These are phyloP conservation scores for Temnothorax nylanderi DNA, from an alignment of 1,140 invertebrate species.

Conservation along the genomic window DNA sequence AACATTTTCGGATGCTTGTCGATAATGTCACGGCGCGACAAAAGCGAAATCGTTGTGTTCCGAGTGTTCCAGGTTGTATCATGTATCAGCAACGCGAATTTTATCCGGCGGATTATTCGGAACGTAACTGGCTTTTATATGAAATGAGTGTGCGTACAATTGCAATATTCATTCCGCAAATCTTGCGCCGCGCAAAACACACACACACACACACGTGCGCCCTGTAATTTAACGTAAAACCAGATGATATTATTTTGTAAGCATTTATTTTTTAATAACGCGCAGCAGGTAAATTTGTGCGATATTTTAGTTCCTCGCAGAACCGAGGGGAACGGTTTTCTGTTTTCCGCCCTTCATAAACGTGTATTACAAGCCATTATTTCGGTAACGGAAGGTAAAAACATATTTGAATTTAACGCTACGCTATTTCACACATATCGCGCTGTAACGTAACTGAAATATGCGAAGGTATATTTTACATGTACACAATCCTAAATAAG, in stretches of 20 bases:
- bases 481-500: not conserved
- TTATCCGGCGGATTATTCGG: not conserved
- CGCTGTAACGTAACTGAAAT: not conserved
- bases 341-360: not conserved
- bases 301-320: not conserved
- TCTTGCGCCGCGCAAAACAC: not conserved
- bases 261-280: conserved; percentile 18
- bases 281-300: not conserved
- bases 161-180: conserved; percentile 5
- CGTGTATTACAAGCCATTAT: not conserved
- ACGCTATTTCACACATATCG: not conserved
- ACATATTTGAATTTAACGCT: not conserved
- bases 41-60: conserved; percentile 7
- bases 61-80: conserved; percentile 1
- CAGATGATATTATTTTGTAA: conserved; percentile 24
- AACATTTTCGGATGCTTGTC: not conserved
- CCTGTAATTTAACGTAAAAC: conserved; percentile 12
- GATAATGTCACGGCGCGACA: conserved; percentile 15
- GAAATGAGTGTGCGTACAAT: conserved; percentile 36
- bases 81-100: conserved; percentile 29
- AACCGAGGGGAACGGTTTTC: not conserved
- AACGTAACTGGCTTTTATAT: conserved; percentile 41
- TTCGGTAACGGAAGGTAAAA: conserved; percentile 5
- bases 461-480: not conserved
- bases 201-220: not conserved